phyloP scores from a whole-genome alignment of 2,888 invertebrate genomes.

The Arenicola marina region DNA sequence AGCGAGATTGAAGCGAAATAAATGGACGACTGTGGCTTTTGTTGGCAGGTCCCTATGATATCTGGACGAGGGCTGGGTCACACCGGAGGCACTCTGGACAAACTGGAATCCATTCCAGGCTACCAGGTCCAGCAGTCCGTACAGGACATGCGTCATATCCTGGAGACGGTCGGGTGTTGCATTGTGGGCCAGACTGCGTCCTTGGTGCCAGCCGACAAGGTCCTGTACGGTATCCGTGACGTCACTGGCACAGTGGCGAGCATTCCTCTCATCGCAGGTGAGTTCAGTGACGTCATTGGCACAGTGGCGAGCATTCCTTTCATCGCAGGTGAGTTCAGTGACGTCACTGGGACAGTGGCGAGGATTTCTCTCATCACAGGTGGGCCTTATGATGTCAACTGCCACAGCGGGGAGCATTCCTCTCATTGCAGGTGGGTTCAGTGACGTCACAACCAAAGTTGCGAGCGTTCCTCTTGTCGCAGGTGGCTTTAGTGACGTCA shows the following conservation, averaged over 20 bases:
- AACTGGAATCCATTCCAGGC: slow-evolving; percentile 66
- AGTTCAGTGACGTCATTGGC: slow-evolving; percentile 65
- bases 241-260: slow-evolving; percentile 65
- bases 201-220: slow-evolving; percentile 66
- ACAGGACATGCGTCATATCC: slow-evolving; percentile 49
- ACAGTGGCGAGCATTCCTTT: slow-evolving; percentile 64
- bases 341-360: slow-evolving; percentile 65
- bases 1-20: too few relatives aligned
- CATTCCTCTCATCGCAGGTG: slow-evolving; percentile 64
- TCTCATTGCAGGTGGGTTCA: too few relatives aligned
- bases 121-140: slow-evolving; percentile 54
- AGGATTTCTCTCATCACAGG: slow-evolving; percentile 63
- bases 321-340: slow-evolving; percentile 65
- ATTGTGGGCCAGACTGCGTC: slow-evolving; percentile 65
- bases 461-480: too few relatives aligned
- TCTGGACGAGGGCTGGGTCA: slow-evolving; percentile 65
- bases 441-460: too few relatives aligned
- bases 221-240: slow-evolving; percentile 64
- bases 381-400: slow-evolving; percentile 66
- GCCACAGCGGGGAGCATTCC: slow-evolving; percentile 63
- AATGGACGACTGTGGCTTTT: too few relatives aligned
- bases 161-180: slow-evolving; percentile 62
- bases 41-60: slow-evolving; percentile 66
- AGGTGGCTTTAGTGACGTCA: too few relatives aligned
- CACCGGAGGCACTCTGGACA: slow-evolving; percentile 68